Base-by-base conservation (phyloP, 2,888 invertebrate species). In the Sceliomorpha sp. region DNA sequence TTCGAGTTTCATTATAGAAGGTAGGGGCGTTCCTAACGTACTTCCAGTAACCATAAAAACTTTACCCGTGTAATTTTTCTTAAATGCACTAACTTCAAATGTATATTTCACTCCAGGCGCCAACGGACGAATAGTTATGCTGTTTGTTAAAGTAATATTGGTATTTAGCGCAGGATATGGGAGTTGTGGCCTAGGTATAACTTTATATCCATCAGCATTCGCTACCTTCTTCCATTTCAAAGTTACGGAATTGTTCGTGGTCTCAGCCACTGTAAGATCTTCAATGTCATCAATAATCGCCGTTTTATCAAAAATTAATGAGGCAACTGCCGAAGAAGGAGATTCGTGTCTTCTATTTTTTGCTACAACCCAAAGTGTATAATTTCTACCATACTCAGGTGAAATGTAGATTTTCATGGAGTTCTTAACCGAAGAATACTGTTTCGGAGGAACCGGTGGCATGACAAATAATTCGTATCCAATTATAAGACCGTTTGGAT, bases 281-380 rank as follows among this genome's bases (percentile, higher is more conserved):
- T 89, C 88, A 0, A 94, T 89, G 7, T 90, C 89, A 69, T 92
- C 92, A 1, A 94, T 89, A 75, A 92, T 91, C 0, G 92, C 91
- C 8, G 91, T 89, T 0, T 91, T 91, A 76, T 94, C 93, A 81
- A 94, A 94, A 0, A 88, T 88, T 7, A 95, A 81, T 3, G 88
- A 89, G 3, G 89, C 89, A 1, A 92, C 89, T 9, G 90, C 89
- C 0, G 95, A 94, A 0, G 90, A 89, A 2, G 88, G 88, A 0
- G 95, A 95, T 26, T 91, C 90, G 76, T 89, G 90, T 0, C 89
- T 89, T 9, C 89, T 88, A 83, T 94, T 95, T 32, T 90, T 90
- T 0, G 95, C 95, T 3, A 91, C 90, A 3, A 94, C 94, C 92
- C 93, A 94, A 88, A 95, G 94, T 0, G 92, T 92, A 85, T 95